A percentile compares a stretch with the other conserved stretches of the same genome.
These are phyloP conservation scores for Fissipunctia ypsillon DNA, from an alignment of 2,888 invertebrate species.

Conservation along the genomic window DNA sequence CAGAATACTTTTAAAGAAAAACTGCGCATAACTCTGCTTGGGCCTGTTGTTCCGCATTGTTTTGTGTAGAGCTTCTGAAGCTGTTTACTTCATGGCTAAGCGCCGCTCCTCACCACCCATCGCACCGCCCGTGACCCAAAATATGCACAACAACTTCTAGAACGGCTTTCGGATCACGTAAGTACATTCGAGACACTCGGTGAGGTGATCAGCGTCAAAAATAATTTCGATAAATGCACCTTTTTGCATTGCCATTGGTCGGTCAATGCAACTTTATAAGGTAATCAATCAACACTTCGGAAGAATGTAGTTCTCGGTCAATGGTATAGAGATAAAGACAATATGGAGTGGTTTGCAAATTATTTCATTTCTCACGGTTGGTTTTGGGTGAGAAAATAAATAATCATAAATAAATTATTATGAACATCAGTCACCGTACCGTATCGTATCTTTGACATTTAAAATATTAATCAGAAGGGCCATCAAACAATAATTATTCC, in stretches of 20 bases:
- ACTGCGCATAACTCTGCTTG: background rate
- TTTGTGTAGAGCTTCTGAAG: constrained; percentile 41
- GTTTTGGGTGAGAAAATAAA: background rate
- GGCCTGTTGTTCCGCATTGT: background rate
- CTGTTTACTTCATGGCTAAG: constrained; percentile 16
- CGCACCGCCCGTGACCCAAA: constrained; percentile 66
- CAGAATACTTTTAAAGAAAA: background rate
- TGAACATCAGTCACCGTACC: background rate
- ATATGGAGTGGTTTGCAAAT: background rate
- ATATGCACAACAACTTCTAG: constrained; percentile 49
- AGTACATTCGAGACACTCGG: constrained; percentile 24
- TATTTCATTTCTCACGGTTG: constrained; percentile 9
- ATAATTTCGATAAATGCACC: constrained; percentile 37
- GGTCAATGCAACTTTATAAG: constrained; percentile 36
- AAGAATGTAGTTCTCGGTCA: constrained; percentile 54
- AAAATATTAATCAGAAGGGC: constrained; percentile 9
- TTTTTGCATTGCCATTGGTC: constrained; percentile 41
- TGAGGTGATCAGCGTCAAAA: constrained; percentile 38
- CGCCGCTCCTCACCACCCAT: constrained; percentile 50
- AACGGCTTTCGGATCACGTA: constrained; percentile 59
- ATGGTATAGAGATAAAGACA: constrained; percentile 28
- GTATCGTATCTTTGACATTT: background rate
- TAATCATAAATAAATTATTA: constrained; percentile 35
- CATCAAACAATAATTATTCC: background rate
- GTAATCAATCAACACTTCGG: constrained; percentile 38